Evolutionary conservation across 2,113 vertebrate species (phyloP).

Genomic region (Stegastes partitus): DNA sequence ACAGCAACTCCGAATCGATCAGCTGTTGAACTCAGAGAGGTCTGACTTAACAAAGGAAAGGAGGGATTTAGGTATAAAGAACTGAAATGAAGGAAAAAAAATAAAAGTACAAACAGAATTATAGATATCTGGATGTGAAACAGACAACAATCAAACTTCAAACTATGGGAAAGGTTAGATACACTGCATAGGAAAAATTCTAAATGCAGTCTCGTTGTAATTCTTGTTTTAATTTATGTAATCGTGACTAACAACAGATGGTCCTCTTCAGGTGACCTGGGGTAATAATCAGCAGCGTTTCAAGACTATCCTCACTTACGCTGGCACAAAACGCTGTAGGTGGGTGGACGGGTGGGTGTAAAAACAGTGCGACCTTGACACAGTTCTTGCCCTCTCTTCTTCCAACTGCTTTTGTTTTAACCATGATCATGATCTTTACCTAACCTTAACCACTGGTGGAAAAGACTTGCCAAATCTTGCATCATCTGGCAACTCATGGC

Average conservation of each 20-base stretch:
- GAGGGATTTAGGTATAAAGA: conserved; percentile 25
- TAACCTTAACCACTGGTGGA: too few relatives aligned
- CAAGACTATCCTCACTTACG: not conserved
- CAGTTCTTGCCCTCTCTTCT: too few relatives aligned
- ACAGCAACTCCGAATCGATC: conserved; percentile 54
- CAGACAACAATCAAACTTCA: not conserved
- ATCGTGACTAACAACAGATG: too few relatives aligned
- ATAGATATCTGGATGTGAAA: too few relatives aligned
- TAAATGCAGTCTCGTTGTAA: too few relatives aligned
- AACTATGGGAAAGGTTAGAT: not conserved
- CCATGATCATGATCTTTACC: not conserved
- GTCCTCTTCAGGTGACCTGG: too few relatives aligned
- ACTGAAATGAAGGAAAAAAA: not conserved
- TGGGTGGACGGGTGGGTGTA: too few relatives aligned
- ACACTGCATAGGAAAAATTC: not conserved
- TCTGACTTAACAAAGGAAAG: conserved; percentile 3
- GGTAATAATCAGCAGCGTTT: too few relatives aligned
- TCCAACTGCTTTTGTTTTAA: not conserved
- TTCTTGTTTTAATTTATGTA: too few relatives aligned
- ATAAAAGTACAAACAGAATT: not conserved
- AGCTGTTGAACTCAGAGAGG: conserved; percentile 8
- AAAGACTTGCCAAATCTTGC: too few relatives aligned
- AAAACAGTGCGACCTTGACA: not conserved
- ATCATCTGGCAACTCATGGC: too few relatives aligned
- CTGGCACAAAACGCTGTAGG: not conserved